Conservation (phyloP, 2,797 vertebrate species). For the Helarctos malayanus region DNA sequence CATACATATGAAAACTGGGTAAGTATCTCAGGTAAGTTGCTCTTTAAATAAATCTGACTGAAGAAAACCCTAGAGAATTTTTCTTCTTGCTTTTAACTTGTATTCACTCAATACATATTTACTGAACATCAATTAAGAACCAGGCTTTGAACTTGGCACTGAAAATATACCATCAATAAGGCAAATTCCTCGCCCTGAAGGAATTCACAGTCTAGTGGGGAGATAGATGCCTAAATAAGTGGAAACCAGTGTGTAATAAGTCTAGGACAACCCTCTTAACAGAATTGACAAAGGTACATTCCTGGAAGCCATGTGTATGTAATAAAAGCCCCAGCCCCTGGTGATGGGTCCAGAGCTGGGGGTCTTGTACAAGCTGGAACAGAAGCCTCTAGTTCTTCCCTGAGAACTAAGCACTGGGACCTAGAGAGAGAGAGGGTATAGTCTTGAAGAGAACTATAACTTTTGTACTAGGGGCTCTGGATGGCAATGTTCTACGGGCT, state of each 20-base stretch:
- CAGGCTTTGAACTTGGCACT: slow-evolving; percentile 37
- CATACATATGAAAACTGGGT: slow-evolving; percentile 4
- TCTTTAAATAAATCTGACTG: slow-evolving; percentile 45
- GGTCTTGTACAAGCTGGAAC: background rate
- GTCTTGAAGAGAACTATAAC: background rate
- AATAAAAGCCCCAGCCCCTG: background rate
- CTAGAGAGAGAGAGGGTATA: background rate
- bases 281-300: background rate
- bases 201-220: background rate
- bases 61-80: background rate
- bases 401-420: background rate
- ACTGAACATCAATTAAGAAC: slow-evolving; percentile 17
- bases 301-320: background rate
- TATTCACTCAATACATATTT: background rate
- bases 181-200: background rate
- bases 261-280: background rate
- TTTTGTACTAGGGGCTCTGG: background rate
- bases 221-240: slow-evolving; percentile 28
- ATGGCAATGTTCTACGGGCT: background rate
- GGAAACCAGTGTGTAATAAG: background rate
- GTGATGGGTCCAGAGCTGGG: no score
- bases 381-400: background rate
- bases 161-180: background rate
- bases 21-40: background rate
- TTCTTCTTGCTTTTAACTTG: background rate